A percentile compares a stretch with the other conserved stretches of the same genome.
Conservation (phyloP, 2,797 vertebrate species). For the Heterohyrax brucei region DNA sequence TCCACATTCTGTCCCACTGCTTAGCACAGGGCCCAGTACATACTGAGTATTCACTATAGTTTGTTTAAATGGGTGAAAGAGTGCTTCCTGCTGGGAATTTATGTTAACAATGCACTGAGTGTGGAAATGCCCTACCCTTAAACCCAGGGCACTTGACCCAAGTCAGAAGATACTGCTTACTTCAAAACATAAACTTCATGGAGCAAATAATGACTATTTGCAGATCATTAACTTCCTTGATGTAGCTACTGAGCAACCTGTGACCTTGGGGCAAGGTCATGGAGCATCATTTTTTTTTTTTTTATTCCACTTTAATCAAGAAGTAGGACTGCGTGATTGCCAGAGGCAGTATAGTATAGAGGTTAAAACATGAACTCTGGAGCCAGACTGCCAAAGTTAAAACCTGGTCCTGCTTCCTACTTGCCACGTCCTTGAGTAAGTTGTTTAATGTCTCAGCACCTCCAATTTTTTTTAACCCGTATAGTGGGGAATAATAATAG, state of each 20-base stretch:
- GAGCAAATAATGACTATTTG: conserved; percentile 86
- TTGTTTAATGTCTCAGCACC: background rate
- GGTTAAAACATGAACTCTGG: background rate
- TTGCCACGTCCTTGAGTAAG: background rate
- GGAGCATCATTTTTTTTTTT: conserved; percentile 54
- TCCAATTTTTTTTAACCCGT: background rate
- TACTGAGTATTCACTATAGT: conserved; percentile 42
- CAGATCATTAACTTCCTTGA: conserved; percentile 84
- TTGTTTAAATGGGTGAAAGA: conserved; percentile 71
- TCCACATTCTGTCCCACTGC: background rate
- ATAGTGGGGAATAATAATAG: background rate
- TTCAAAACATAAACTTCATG: conserved; percentile 82
- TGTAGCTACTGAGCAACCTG: conserved; percentile 82
- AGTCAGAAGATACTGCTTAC: conserved; percentile 75
- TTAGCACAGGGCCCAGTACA: conserved; percentile 13
- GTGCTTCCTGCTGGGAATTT: conserved; percentile 66
- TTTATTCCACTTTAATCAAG: conserved; percentile 14
- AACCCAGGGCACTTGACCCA: conserved; percentile 66
- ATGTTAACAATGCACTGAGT: conserved; percentile 61
- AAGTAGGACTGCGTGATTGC: conserved; percentile 63
- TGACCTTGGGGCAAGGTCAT: conserved; percentile 82
- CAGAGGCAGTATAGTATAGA: background rate
- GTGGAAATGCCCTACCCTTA: conserved; percentile 74
- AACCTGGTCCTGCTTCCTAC: conserved; percentile 1
- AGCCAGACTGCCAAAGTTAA: background rate